These are phyloP conservation scores for Tribolium madens DNA, from an alignment of 1,140 invertebrate species.

Conservation along the genomic window DNA sequence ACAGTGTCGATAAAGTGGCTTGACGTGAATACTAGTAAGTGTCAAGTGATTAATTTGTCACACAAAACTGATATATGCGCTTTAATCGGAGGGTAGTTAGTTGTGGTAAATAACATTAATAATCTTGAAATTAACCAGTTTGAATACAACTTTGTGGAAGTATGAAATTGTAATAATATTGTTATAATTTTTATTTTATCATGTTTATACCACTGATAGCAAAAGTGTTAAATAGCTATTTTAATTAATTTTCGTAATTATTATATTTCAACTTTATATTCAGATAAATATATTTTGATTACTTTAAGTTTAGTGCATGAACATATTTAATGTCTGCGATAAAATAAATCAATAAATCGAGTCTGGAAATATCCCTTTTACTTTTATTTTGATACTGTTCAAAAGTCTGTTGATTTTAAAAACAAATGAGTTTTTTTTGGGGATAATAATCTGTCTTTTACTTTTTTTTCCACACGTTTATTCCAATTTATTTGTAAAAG, in stretches of 20 bases:
- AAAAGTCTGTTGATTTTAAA: slow-evolving; percentile 28
- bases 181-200: neutral
- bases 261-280: too few relatives aligned
- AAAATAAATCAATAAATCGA: too few relatives aligned
- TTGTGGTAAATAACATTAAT: neutral
- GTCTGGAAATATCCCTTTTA: neutral
- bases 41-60: neutral
- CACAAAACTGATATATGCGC: neutral
- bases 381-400: slow-evolving; percentile 4
- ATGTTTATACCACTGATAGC: neutral
- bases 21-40: neutral
- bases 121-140: neutral
- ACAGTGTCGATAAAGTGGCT: neutral
- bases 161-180: neutral
- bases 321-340: too few relatives aligned
- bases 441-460: neutral
- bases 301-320: too few relatives aligned
- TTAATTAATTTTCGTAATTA: too few relatives aligned
- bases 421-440: slow-evolving; percentile 35
- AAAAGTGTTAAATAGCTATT: too few relatives aligned
- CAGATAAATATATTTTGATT: too few relatives aligned
- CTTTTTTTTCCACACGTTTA: slow-evolving; percentile 23
- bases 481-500: slow-evolving; percentile 35
- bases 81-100: neutral
- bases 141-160: neutral